Base-by-base conservation (phyloP, 2,888 invertebrate species). In the Cephus pulcher region DNA sequence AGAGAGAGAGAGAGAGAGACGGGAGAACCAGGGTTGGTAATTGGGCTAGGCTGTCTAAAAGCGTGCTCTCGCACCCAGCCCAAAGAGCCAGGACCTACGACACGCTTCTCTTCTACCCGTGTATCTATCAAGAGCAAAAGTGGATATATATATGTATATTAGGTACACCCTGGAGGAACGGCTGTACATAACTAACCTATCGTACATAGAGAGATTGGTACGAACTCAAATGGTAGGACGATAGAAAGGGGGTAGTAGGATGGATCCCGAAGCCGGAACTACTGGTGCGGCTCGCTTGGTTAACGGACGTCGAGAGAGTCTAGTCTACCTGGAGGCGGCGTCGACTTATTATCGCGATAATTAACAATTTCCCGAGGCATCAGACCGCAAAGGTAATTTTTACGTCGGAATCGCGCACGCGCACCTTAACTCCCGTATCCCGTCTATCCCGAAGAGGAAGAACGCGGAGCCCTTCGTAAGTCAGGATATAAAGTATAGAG, bases 311-410 rank as follows among this genome's bases (percentile, higher is more conserved):
- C 12, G 71, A 30, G n/a, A 35, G 69, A 69, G 71, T 33, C 71
- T 71, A 71, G 32, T 71, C 71, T 34, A 34, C 34, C 71, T 32
- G 37, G 32, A 34, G 30, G 37, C 34, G 56, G 80, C 76, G 77
- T 78, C 81, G 80, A 81, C 82, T 85, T 81, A 84, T 84, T 84
- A 84, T 84, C 80, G 80, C 79, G 82, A 83, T 85, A 85, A 85
- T 85, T 84, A 84, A 85, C 84, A 84, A 84, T 85, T 83, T 85
- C 80, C 82, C 82, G 81, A 85, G 82, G 83, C 83, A 84, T 81
- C 81, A 79, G 80, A 83, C 81, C 84, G 84, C 84, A 81, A 85
- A 83, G 79, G 37, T 75, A 73, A 71, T 71, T 71, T 33, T 71
- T 71, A 71, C 30, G 32, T 71, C 15, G 71, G 71, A 71, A 71